Percentiles rank a stretch among this genome's conserved stretches.
These are phyloP conservation scores for Cinclus cinclus DNA, from an alignment of 2,113 vertebrate genomes.

Conservation along the genomic window DNA sequence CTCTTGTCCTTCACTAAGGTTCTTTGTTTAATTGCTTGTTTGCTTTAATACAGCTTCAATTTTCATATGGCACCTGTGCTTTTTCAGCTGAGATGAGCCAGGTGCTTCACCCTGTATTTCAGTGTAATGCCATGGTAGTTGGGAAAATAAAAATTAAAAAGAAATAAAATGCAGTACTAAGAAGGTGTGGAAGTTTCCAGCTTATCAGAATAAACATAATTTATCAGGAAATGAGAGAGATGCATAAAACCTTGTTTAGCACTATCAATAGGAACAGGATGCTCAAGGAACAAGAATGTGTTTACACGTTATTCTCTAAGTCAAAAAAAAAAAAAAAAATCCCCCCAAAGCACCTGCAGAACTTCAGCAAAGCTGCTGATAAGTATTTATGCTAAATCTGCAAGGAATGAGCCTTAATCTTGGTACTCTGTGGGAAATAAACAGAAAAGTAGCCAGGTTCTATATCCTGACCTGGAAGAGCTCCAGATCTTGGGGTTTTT, in stretches of 20 bases:
- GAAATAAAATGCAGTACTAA: not conserved
- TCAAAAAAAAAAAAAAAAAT: not conserved
- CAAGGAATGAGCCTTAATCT: not conserved
- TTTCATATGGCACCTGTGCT: not conserved
- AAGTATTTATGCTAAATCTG: not conserved
- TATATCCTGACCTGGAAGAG: not conserved
- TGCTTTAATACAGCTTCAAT: too few relatives aligned
- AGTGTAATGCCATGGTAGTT: not conserved
- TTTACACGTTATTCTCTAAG: not conserved
- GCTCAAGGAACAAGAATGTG: not conserved
- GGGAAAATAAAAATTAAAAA: not conserved
- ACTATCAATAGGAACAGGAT: not conserved
- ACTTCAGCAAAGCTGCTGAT: not conserved
- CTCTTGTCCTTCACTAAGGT: too few relatives aligned
- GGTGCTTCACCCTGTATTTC: not conserved
- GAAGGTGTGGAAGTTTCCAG: not conserved
- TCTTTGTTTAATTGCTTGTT: too few relatives aligned
- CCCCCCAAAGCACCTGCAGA: not conserved
- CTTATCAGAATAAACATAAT: not conserved
- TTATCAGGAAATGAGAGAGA: not conserved
- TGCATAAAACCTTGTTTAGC: not conserved
- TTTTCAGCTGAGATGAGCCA: not conserved
- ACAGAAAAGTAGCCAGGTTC: not conserved
- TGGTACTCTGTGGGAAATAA: not conserved
- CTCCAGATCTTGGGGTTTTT: not conserved